Percentiles rank a stretch among this genome's conserved stretches.
Evolutionary conservation across 2,113 vertebrate genomes (phyloP).

Genomic region (Etheostoma cragini): DNA sequence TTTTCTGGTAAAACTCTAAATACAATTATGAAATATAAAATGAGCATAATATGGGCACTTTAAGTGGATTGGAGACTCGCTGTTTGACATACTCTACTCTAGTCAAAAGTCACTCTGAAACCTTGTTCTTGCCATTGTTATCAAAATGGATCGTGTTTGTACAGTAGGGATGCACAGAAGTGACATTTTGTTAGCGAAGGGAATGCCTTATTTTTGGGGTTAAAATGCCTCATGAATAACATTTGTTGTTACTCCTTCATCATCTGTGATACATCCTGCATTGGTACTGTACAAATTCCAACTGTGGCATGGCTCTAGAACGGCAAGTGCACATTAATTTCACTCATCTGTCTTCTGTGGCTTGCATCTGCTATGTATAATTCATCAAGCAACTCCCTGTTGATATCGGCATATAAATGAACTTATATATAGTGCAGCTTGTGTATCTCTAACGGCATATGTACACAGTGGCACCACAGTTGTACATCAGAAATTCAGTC

Average conservation of each 20-base stretch:
- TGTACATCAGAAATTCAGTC: slow-evolving; percentile 44
- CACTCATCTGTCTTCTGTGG: slow-evolving; percentile 72
- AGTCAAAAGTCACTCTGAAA: slow-evolving; percentile 13
- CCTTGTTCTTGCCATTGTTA: background rate
- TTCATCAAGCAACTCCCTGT: slow-evolving; percentile 75
- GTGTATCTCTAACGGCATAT: slow-evolving; percentile 69
- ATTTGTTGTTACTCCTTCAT: slow-evolving; percentile 39
- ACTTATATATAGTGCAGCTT: slow-evolving; percentile 72
- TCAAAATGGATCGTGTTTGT: slow-evolving; percentile 16
- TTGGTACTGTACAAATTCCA: slow-evolving; percentile 33
- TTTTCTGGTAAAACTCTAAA: too few relatives aligned
- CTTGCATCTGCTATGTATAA: slow-evolving; percentile 76
- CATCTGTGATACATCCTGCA: slow-evolving; percentile 47
- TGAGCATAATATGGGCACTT: too few relatives aligned
- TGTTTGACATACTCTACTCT: background rate
- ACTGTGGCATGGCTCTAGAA: slow-evolving; percentile 37
- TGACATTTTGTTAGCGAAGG: background rate
- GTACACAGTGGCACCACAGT: slow-evolving; percentile 59
- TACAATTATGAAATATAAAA: too few relatives aligned
- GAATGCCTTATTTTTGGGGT: slow-evolving; percentile 37
- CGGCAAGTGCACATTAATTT: slow-evolving; percentile 69
- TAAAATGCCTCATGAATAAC: slow-evolving; percentile 51
- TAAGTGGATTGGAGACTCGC: background rate
- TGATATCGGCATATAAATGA: slow-evolving; percentile 77
- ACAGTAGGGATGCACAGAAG: slow-evolving; percentile 10